Conservation (phyloP, 2,888 invertebrate genomes). For the Macaria notata region DNA sequence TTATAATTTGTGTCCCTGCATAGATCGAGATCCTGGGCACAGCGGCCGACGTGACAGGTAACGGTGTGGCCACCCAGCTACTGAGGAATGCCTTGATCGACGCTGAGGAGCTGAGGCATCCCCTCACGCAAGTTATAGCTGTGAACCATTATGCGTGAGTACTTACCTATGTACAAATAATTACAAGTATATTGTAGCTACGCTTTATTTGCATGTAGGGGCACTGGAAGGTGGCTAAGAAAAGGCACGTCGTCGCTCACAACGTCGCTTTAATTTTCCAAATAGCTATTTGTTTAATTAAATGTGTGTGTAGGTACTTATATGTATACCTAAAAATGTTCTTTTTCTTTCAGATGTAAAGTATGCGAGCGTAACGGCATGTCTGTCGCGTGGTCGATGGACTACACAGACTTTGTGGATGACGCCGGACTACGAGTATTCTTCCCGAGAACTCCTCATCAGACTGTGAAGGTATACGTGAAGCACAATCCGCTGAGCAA, state of each 20-base stretch:
- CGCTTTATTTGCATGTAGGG: no score
- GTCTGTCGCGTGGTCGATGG: conserved; percentile 72
- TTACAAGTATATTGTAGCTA: no score
- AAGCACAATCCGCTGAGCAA: conserved; percentile 44
- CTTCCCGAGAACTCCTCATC: conserved; percentile 75
- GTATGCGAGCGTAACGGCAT: conserved; percentile 76
- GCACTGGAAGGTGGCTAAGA: no score
- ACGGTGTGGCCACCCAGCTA: conserved; percentile 71
- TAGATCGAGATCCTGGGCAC: conserved; percentile 78
- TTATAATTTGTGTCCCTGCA: no score
- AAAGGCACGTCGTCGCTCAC: no score
- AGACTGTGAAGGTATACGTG: conserved; percentile 63
- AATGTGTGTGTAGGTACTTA: no score
- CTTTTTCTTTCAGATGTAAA: conserved; percentile 52
- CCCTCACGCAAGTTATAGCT: conserved; percentile 71
- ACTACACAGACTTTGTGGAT: conserved; percentile 77
- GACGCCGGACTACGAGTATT: conserved; percentile 71
- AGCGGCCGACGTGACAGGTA: conserved; percentile 65
- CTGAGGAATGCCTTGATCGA: conserved; percentile 57
- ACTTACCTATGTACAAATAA: no score
- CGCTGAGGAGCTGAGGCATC: conserved; percentile 70
- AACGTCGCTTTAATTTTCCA: no score
- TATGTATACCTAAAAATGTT: no score
- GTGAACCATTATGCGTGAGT: conserved; percentile 73
- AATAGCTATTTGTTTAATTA: no score